Base-by-base conservation (phyloP, 2,888 invertebrate species). In the Scaptomyza tumidula region DNA sequence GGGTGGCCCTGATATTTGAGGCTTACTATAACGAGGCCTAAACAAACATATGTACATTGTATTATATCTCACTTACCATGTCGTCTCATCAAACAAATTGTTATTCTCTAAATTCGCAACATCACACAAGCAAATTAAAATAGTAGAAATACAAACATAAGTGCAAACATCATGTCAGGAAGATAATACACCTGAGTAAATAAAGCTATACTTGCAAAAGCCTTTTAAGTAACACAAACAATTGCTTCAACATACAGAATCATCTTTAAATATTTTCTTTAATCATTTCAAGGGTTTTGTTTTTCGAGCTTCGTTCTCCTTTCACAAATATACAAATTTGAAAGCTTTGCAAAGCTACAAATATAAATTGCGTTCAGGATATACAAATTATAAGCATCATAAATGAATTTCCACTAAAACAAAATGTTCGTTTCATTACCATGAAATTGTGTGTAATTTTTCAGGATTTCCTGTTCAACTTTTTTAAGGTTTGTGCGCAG, bases 361-460 rank as follows among this genome's bases (percentile, higher is more conserved):
- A 24, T 24, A 2, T 35, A 13, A 35, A 13, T 6, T 13, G 29
- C 13, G 0, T 7, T 13, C 16, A 55, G 50, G 46, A 63, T 48
- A 54, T 43, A 13, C 19, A 19, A 19, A 49, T 49, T 53, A 45
- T 29, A 62, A 44, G 31, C 19, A 63, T 58, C 11, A 59, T 48
- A 44, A 53, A 48, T 45, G 19, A 62, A 50, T 66, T 61, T 75
- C 52, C 65, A 52, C 52, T 27, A 19, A 39, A 53, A 45, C 5
- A 37, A 70, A 70, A 70, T 77, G 41, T 54, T 50, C 19, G 13
- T 59, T 50, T 62, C 57, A 73, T 60, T 62, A 14, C 33, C 27
- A 46, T 44, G 6, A 63, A 46, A 48, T 50, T 72, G 24, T 19
- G 27, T 31, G 27, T 16, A 43, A 46, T 63, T 59, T 62, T 49